These are phyloP conservation scores for Rhinichthys klamathensis DNA, from an alignment of 2,113 vertebrate species.

Conservation along the genomic window DNA sequence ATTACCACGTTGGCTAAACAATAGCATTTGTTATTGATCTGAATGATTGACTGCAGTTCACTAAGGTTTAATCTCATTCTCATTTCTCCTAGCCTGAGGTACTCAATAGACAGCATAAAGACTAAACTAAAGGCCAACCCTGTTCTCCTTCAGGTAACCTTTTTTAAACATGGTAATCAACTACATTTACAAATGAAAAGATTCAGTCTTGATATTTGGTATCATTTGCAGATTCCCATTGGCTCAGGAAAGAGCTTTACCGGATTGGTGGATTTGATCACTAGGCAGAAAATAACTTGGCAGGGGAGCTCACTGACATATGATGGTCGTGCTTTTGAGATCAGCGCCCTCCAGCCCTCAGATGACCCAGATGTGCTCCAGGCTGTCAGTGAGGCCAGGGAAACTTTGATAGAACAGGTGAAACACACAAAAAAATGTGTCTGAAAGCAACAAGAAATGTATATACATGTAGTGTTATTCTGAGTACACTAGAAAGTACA, in stretches of 20 bases:
- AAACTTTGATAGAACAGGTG: conserved; percentile 93
- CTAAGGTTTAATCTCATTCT: neutral
- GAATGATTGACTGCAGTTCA: neutral
- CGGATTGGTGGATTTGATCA: conserved; percentile 89
- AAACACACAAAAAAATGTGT: conserved; percentile 30
- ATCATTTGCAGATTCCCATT: conserved; percentile 79
- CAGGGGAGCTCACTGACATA: conserved; percentile 64
- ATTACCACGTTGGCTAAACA: neutral
- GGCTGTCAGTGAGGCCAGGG: conserved; percentile 81
- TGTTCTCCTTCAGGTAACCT: conserved; percentile 88
- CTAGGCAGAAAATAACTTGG: conserved; percentile 86
- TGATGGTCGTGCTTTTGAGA: conserved; percentile 85
- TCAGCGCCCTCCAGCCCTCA: conserved; percentile 68
- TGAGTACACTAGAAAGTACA: neutral
- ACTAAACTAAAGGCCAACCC: conserved; percentile 90
- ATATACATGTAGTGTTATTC: neutral
- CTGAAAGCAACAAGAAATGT: neutral
- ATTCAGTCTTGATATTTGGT: neutral
- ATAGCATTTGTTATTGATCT: conserved; percentile 66
- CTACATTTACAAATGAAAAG: neutral
- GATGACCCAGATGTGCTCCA: conserved; percentile 80
- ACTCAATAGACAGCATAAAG: conserved; percentile 89
- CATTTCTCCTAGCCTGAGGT: conserved; percentile 76
- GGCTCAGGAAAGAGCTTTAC: conserved; percentile 87
- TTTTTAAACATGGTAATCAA: neutral